phyloP scores from a whole-genome alignment of 2,797 vertebrate genomes.

The Cottoperca gobio region DNA sequence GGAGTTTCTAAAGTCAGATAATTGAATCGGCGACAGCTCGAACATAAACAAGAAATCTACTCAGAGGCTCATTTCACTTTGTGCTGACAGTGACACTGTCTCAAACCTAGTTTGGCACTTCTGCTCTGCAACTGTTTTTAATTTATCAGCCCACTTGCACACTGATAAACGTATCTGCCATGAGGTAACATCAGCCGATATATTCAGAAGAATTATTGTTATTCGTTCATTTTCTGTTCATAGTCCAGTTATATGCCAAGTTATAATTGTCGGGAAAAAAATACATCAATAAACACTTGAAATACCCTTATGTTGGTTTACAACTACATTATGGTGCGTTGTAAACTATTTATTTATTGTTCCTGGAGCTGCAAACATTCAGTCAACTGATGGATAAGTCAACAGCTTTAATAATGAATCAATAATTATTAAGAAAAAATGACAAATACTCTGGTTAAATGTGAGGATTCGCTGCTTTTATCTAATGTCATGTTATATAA shows the following conservation, averaged over 20 bases:
- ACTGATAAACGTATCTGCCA: too few species aligned
- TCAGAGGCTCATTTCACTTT: too few species aligned
- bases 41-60: too few species aligned
- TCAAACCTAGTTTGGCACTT: neutral
- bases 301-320: neutral
- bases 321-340: neutral
- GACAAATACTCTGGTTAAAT: neutral
- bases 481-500: neutral
- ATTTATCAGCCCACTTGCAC: neutral
- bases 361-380: neutral
- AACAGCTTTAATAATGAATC: neutral
- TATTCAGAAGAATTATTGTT: neutral
- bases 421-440: neutral
- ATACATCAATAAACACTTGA: neutral
- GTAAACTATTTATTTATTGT: neutral
- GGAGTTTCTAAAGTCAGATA: neutral
- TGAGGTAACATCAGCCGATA: neutral
- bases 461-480: constrained; percentile 7
- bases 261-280: neutral
- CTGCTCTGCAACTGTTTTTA: too few species aligned
- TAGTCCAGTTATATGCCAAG: neutral
- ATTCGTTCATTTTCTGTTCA: neutral
- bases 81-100: too few species aligned
- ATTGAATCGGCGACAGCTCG: neutral
- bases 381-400: neutral